Evolutionary conservation across 2,113 vertebrate genomes (phyloP).

Genomic region (Gadus macrocephalus): DNA sequence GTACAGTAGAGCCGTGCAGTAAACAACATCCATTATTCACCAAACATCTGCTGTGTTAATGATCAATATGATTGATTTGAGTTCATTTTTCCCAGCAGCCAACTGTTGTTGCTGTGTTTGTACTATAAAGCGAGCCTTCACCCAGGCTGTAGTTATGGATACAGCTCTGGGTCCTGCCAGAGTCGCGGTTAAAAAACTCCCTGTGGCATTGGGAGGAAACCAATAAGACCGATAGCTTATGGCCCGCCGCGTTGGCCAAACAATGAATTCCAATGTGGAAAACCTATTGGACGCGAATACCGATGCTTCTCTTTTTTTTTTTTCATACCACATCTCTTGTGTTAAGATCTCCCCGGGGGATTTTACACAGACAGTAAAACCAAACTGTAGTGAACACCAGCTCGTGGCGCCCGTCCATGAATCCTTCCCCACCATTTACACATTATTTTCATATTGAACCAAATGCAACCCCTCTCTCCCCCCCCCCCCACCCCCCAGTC

Average conservation of each 20-base stretch:
- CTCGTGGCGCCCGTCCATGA: not conserved
- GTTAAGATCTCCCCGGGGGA: conserved; percentile 15
- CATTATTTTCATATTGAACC: not conserved
- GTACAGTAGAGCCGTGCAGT: too few relatives aligned
- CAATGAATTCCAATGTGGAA: not conserved
- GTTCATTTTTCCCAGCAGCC: too few relatives aligned
- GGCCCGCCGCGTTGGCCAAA: conserved; percentile 35
- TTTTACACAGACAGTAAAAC: conserved; percentile 21
- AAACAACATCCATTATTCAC: too few relatives aligned
- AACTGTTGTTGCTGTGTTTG: too few relatives aligned
- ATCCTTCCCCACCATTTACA: not conserved
- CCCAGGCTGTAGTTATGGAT: too few relatives aligned
- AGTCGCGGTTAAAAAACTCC: conserved; percentile 13
- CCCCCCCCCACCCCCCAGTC: too few relatives aligned
- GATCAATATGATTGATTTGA: too few relatives aligned
- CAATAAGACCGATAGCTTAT: conserved; percentile 28
- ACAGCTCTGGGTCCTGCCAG: too few relatives aligned
- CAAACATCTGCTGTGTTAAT: too few relatives aligned
- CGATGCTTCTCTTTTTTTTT: not conserved
- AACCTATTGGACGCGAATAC: not conserved
- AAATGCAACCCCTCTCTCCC: not conserved
- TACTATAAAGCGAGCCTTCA: too few relatives aligned
- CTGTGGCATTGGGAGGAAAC: conserved; percentile 30
- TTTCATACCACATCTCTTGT: conserved; percentile 19
- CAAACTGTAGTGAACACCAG: conserved; percentile 16